Evolutionary conservation across 2,888 invertebrate genomes (phyloP).

Genomic region (Alviniconcha strummeri): DNA sequence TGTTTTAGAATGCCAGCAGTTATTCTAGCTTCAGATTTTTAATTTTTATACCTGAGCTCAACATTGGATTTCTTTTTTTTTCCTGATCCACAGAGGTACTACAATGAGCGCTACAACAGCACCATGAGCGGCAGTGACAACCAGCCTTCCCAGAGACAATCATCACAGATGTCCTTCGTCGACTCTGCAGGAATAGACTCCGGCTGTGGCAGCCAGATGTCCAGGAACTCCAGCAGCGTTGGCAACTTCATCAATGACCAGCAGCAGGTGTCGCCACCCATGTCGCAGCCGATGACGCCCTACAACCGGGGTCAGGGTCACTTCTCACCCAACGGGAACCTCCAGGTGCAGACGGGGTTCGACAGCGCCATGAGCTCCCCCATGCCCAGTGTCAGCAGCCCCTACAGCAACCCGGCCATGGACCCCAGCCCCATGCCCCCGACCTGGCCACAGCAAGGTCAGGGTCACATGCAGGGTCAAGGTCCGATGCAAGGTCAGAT

Average conservation of each 20-base stretch:
- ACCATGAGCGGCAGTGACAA: slow-evolving; percentile 7
- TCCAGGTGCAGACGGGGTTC: slow-evolving; percentile 43
- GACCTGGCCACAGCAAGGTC: slow-evolving; percentile 11
- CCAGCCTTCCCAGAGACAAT: neutral
- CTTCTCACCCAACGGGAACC: slow-evolving; percentile 31
- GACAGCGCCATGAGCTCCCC: slow-evolving; percentile 32
- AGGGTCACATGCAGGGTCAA: neutral
- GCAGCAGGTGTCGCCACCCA: slow-evolving; percentile 18
- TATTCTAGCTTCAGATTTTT: too few relatives aligned
- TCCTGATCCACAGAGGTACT: slow-evolving; percentile 15
- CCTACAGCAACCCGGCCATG: slow-evolving; percentile 22
- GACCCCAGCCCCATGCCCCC: slow-evolving; percentile 17
- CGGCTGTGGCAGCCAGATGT: slow-evolving; percentile 28
- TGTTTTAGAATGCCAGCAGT: too few relatives aligned
- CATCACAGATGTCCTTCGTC: slow-evolving; percentile 29
- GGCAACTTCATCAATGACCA: slow-evolving; percentile 73
- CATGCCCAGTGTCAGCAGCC: slow-evolving; percentile 16
- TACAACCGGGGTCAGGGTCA: slow-evolving; percentile 22
- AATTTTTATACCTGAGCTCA: too few relatives aligned
- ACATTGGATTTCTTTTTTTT: neutral
- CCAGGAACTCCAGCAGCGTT: slow-evolving; percentile 62
- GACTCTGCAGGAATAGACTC: slow-evolving; percentile 24
- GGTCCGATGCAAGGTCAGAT: slow-evolving; percentile 19
- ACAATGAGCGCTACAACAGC: slow-evolving; percentile 29
- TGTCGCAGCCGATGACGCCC: slow-evolving; percentile 29